Percentiles rank a stretch among this genome's conserved stretches.
phyloP scores from a whole-genome alignment of 2,113 vertebrate species.

The Megalops atlanticus region DNA sequence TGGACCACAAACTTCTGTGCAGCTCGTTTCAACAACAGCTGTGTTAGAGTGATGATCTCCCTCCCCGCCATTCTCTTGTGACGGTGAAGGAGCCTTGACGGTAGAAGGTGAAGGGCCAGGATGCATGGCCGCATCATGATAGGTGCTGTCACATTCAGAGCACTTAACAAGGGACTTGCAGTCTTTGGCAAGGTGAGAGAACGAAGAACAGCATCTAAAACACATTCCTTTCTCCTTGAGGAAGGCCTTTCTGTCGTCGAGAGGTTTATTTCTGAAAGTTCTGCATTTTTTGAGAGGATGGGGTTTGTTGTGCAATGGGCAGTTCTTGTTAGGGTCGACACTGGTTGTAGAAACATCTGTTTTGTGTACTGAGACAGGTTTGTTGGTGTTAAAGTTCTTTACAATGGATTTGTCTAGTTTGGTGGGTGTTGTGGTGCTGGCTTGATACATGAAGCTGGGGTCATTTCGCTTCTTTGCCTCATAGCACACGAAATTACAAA shows the following conservation, averaged over 20 bases:
- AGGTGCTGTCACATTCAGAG: conserved; percentile 16
- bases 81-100: background rate
- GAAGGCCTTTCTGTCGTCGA: conserved; percentile 1
- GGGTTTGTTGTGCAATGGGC: conserved; percentile 6
- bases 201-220: background rate
- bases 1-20: background rate
- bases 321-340: background rate
- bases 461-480: conserved; percentile 9
- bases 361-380: conserved; percentile 4
- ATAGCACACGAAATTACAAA: background rate
- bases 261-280: background rate
- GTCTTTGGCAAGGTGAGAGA: background rate
- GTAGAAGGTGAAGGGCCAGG: background rate
- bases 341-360: background rate
- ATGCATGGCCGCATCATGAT: background rate
- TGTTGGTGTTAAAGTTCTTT: background rate
- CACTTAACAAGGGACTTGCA: conserved; percentile 36
- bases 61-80: conserved; percentile 2
- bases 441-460: background rate
- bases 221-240: conserved; percentile 9
- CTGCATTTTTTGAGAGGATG: background rate
- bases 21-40: background rate
- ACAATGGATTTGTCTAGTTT: background rate
- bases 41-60: background rate
- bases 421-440: background rate